Conservation (phyloP, 1,140 invertebrate genomes). For the Mercenaria mercenaria region DNA sequence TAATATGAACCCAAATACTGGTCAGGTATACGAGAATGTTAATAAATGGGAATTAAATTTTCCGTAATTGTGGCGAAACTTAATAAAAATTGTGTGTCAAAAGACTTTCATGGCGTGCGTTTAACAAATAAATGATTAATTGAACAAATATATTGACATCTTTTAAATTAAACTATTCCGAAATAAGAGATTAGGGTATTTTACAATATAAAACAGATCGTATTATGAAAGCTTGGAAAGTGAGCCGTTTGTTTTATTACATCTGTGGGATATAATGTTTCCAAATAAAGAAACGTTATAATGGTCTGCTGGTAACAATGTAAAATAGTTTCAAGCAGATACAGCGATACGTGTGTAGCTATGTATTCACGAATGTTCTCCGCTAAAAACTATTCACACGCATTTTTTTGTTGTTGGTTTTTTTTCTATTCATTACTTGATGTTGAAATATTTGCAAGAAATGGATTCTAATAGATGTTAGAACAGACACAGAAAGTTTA, state of each 20-base stretch:
- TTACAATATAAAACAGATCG: neutral
- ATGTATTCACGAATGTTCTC: too few species aligned
- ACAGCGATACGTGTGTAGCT: neutral
- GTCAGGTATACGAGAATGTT: neutral
- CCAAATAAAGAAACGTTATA: neutral
- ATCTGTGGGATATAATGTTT: neutral
- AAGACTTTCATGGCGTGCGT: neutral
- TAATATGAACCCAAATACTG: neutral
- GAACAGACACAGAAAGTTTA: too few species aligned
- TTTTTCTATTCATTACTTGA: too few species aligned
- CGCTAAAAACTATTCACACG: too few species aligned
- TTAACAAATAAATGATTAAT: conserved; percentile 32
- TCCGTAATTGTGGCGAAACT: neutral
- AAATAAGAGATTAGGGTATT: conserved; percentile 25
- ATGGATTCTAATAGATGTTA: too few species aligned
- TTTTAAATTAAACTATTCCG: conserved; percentile 15
- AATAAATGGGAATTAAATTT: neutral
- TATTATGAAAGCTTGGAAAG: neutral
- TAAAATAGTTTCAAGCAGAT: neutral
- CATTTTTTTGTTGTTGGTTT: too few species aligned
- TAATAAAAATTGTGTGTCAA: neutral
- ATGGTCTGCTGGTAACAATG: neutral
- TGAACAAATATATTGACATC: conserved; percentile 7
- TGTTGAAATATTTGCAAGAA: too few species aligned
- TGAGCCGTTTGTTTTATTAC: conserved; percentile 21